A percentile compares a stretch with the other conserved stretches of the same genome.
These are phyloP conservation scores for Napeogenes inachia DNA, from an alignment of 2,888 invertebrate species.

Conservation along the genomic window DNA sequence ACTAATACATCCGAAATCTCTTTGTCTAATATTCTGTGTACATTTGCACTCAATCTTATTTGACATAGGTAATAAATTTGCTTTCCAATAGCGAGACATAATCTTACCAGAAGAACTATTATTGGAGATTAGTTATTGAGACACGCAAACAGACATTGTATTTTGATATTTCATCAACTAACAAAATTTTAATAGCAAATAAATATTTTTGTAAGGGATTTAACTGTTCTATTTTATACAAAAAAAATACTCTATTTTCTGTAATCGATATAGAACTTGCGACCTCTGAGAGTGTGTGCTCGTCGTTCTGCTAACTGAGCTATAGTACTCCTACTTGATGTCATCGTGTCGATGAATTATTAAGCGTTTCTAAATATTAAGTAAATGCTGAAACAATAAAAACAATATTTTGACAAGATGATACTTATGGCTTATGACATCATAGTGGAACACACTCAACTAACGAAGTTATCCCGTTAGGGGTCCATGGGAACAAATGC, in stretches of 20 bases:
- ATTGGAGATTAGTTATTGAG: not conserved
- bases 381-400: not conserved
- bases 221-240: too few species aligned
- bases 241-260: too few species aligned
- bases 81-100: constrained; percentile 25
- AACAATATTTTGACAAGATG: not conserved
- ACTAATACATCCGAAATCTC: constrained; percentile 1
- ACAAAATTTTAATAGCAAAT: too few species aligned
- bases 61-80: constrained; percentile 27
- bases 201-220: too few species aligned
- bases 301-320: too few species aligned
- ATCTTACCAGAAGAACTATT: constrained; percentile 20
- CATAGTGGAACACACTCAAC: constrained; percentile 13
- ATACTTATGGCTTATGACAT: not conserved
- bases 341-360: too few species aligned
- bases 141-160: too few species aligned
- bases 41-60: constrained; percentile 18
- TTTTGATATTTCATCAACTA: too few species aligned
- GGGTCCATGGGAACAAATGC: constrained; percentile 28
- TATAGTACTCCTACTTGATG: too few species aligned
- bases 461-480: constrained; percentile 27
- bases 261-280: too few species aligned
- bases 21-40: constrained; percentile 14
- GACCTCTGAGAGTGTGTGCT: too few species aligned
- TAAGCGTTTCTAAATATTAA: not conserved